A percentile compares a stretch with the other conserved stretches of the same genome.
phyloP scores from a whole-genome alignment of 2,797 vertebrate genomes.

The Gila robusta region DNA sequence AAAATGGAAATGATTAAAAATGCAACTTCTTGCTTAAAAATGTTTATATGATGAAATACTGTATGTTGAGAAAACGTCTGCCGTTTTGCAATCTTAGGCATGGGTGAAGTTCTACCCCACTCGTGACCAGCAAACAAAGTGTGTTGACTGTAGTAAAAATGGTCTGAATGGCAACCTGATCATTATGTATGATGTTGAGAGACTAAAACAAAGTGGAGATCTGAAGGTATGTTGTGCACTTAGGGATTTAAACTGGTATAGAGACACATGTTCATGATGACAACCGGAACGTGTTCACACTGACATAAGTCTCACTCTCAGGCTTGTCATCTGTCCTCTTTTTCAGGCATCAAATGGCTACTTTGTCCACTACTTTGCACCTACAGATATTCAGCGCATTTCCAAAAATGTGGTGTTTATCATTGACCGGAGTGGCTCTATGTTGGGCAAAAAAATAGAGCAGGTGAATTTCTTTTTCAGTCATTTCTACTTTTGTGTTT shows the following conservation, averaged over 20 bases:
- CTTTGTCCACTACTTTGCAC: slow-evolving; percentile 83
- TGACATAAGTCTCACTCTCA: neutral
- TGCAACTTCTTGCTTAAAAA: no score
- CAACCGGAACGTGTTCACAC: neutral
- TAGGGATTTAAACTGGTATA: neutral
- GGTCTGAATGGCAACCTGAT: slow-evolving; percentile 80
- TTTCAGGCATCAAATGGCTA: slow-evolving; percentile 72
- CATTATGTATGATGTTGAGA: slow-evolving; percentile 79
- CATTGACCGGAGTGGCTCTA: slow-evolving; percentile 83
- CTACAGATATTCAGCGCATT: slow-evolving; percentile 70
- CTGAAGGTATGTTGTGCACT: neutral
- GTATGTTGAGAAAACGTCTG: neutral
- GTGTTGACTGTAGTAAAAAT: slow-evolving; percentile 70
- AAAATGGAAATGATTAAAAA: neutral
- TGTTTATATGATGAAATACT: neutral
- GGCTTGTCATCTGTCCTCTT: neutral
- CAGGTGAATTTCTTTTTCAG: slow-evolving; percentile 71
- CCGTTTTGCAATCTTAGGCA: slow-evolving; percentile 63
- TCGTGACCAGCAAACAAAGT: slow-evolving; percentile 74
- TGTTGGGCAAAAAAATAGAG: slow-evolving; percentile 75
- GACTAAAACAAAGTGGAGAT: slow-evolving; percentile 48
- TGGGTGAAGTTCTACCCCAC: slow-evolving; percentile 79
- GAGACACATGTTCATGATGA: neutral
- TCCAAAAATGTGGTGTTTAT: slow-evolving; percentile 83
- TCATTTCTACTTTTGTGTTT: neutral